These are phyloP conservation scores for Sphenodon punctatus DNA, from an alignment of 2,797 vertebrate species.

Conservation along the genomic window DNA sequence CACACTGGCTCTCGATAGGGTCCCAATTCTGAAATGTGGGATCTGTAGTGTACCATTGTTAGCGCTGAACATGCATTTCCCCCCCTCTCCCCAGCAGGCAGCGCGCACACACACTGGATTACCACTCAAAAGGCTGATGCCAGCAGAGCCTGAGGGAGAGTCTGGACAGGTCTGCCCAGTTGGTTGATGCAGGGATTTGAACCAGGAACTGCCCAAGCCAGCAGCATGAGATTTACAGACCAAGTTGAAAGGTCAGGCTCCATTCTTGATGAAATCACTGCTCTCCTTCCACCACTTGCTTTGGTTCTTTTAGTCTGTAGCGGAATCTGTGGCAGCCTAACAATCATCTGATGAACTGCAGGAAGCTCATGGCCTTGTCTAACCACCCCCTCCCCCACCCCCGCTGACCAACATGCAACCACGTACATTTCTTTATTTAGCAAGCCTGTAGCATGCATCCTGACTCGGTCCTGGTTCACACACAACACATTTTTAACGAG, in stretches of 20 bases:
- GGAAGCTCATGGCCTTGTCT: accelerated
- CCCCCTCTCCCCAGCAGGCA: no score
- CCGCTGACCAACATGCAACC: neutral
- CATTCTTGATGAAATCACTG: neutral
- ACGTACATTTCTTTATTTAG: neutral
- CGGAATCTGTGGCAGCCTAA: neutral
- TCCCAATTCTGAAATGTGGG: no score
- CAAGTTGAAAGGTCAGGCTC: no score
- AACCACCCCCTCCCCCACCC: neutral
- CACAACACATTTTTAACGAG: neutral
- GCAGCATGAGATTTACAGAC: no score
- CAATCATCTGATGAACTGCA: neutral
- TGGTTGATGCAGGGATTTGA: no score
- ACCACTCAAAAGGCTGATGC: neutral
- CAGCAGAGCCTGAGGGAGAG: no score
- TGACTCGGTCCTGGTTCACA: neutral
- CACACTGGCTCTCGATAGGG: no score
- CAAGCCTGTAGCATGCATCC: neutral
- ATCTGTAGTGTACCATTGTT: no score
- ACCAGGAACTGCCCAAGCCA: no score
- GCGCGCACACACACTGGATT: no score
- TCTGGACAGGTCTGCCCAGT: no score
- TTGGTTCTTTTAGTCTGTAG: neutral
- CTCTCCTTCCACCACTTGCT: neutral
- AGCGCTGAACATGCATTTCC: no score